Conservation (phyloP, 2,113 vertebrate genomes). For the Ciconia stormi region DNA sequence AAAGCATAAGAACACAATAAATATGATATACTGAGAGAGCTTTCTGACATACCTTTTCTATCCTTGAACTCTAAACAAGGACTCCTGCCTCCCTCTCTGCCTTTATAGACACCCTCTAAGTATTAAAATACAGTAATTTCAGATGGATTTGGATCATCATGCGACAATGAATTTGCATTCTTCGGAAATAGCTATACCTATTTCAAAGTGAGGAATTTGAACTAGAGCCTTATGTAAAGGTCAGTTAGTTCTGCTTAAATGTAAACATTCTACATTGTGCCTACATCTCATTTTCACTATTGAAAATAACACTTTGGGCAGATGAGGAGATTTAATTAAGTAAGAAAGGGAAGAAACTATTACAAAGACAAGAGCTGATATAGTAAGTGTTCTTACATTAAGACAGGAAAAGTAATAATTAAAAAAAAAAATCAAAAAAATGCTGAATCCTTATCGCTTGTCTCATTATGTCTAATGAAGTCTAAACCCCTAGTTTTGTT, state of each 20-base stretch:
- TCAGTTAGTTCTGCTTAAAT: conserved; percentile 20
- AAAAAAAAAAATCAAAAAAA: neutral
- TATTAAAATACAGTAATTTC: conserved; percentile 47
- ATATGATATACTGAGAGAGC: conserved; percentile 46
- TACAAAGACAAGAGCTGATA: neutral
- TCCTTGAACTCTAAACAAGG: conserved; percentile 65
- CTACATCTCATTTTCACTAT: neutral
- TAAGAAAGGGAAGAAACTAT: neutral
- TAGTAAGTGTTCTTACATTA: neutral
- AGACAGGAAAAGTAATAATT: neutral
- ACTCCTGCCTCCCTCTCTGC: conserved; percentile 15
- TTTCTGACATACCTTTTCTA: conserved; percentile 37
- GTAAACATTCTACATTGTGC: neutral
- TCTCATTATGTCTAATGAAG: neutral
- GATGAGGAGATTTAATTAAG: neutral
- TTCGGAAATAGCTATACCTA: neutral
- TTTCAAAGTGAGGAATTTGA: conserved; percentile 2
- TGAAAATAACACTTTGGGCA: neutral
- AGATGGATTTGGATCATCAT: conserved; percentile 43
- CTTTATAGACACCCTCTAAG: neutral
- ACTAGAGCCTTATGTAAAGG: conserved; percentile 28
- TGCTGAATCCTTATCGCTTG: neutral
- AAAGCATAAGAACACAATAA: conserved; percentile 56
- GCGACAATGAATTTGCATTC: neutral
- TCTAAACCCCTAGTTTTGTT: neutral